Conservation (phyloP, 2,888 invertebrate species). For the Invenusta paracnida region DNA sequence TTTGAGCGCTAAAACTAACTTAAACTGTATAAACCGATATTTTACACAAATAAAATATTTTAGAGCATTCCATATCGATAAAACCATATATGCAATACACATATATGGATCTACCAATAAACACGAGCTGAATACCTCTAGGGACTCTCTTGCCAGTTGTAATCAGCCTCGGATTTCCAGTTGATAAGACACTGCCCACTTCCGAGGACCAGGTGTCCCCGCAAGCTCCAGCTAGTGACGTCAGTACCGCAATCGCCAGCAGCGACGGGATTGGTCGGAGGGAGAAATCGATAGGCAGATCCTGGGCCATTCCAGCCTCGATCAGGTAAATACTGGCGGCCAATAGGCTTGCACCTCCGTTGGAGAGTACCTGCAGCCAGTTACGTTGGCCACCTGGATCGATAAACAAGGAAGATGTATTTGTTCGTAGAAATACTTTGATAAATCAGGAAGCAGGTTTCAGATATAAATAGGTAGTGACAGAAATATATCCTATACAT, state of each 20-base stretch:
- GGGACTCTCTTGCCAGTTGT: constrained; percentile 73
- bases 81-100: no score
- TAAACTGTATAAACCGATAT: background rate
- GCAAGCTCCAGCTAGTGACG: constrained; percentile 73
- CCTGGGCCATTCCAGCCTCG: constrained; percentile 68
- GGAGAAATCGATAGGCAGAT: constrained; percentile 73
- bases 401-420: no score
- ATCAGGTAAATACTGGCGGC: constrained; percentile 73
- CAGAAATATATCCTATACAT: no score
- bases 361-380: constrained; percentile 83
- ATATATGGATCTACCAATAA: no score
- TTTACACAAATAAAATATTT: no score
- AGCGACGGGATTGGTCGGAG: constrained; percentile 71
- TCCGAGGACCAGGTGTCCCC: constrained; percentile 89
- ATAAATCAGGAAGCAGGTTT: no score
- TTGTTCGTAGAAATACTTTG: no score
- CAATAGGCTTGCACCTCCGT: constrained; percentile 79
- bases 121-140: constrained; percentile 63
- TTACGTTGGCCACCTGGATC: constrained; percentile 77
- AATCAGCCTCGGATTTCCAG: constrained; percentile 70
- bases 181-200: constrained; percentile 70
- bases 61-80: no score
- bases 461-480: no score
- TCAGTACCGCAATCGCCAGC: constrained; percentile 74
- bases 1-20: no score